Conservation (phyloP, 64 coral and sea anemone genomes). For the Stichodactyla helianthus region DNA sequence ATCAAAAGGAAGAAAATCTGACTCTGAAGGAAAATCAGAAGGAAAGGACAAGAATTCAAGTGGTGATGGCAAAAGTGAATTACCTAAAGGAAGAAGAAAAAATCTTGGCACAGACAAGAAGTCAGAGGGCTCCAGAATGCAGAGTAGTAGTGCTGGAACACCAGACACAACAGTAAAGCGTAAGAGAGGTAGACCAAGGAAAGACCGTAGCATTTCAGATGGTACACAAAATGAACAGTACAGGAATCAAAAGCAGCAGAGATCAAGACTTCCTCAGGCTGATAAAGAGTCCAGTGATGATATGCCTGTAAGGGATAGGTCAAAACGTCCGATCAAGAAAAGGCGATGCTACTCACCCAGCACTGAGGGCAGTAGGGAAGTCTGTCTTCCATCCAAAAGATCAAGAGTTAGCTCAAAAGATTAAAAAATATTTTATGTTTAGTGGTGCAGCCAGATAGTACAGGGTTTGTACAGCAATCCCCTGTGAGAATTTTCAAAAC, state of each 20-base stretch:
- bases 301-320: slow-evolving; percentile 37
- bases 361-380: slow-evolving; percentile 73
- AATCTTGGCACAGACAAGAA: background rate
- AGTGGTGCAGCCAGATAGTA: too few relatives aligned
- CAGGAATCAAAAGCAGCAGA: slow-evolving; percentile 1
- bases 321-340: slow-evolving; percentile 77
- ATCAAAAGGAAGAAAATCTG: slow-evolving; percentile 7
- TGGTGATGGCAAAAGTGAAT: background rate
- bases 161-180: slow-evolving; percentile 6
- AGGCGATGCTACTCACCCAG: slow-evolving; percentile 92
- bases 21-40: background rate
- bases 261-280: background rate
- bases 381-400: slow-evolving; percentile 69
- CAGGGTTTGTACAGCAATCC: too few relatives aligned
- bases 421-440: background rate
- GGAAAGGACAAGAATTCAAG: background rate
- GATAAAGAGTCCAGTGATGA: slow-evolving; percentile 6
- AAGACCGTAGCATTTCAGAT: slow-evolving; percentile 11
- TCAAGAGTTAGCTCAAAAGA: slow-evolving; percentile 37
- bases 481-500: too few relatives aligned
- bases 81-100: background rate
- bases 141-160: background rate
- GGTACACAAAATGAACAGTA: background rate
- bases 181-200: slow-evolving; percentile 43
- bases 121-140: background rate